Base-by-base conservation (phyloP, 2,888 invertebrate genomes). In the Hirtodrosophila alboralis region DNA sequence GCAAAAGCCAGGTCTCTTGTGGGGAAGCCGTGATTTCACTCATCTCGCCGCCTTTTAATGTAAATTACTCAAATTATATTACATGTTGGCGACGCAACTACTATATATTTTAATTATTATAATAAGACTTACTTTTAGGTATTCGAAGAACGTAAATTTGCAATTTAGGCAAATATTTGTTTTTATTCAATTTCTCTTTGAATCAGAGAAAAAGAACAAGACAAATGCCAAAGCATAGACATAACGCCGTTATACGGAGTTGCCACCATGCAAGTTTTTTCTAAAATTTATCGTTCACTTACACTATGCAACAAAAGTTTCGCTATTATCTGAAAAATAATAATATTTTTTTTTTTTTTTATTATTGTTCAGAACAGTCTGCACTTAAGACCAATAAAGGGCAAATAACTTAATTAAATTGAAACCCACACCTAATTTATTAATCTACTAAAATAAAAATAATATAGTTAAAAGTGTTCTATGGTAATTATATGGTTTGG, bases 191-290 rank as follows among this genome's bases (percentile, higher is more conserved):
- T 60, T 68, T 54, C 31, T 12, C 41, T 51, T 30, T 3, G n/a
- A 48, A 27, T 26, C 34, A 41, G 58, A 74, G 36, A 37, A 21
- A 9, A 53, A 44, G 28, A 54, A 43, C 45, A 53, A 44, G 43
- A 21, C 34, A 62, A 62, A 57, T 18, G 36, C 21, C 16, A 70
- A 68, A 73, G n/a, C 10, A n/a, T n/a, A n/a, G n/a, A n/a, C n/a
- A n/a, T 28, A 54, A 44, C 34, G 36, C 75, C 75, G 71, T 71
- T 71, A 71, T 59, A 16, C 12, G 56, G 75, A 28, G 75, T 52
- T 71, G 56, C 54, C 70, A 74, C 38, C 12, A 3, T 18, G 10
- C 28, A 1, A 28, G n/a, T 13, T 47, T 37, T n/a, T n/a, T 6
- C 23, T 23, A 1, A 23, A 18, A 18, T 4, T 4, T 18, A 18